A percentile compares a stretch with the other conserved stretches of the same genome.
These are phyloP conservation scores for Idaea straminata DNA, from an alignment of 2,888 invertebrate species.

Conservation along the genomic window DNA sequence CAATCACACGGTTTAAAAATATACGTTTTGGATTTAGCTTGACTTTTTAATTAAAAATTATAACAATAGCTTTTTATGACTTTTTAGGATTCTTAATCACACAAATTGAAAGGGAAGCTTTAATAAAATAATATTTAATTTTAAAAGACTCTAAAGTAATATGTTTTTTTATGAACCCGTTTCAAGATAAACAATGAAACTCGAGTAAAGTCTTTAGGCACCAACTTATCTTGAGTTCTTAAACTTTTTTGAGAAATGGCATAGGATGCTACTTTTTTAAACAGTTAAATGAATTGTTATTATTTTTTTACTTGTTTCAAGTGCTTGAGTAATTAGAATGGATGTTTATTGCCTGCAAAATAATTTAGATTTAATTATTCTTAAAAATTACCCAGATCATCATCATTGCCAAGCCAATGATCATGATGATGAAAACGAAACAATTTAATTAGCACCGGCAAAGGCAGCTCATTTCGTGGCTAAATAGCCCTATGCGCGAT, in stretches of 20 bases:
- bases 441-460: too few species aligned
- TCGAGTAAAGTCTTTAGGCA: neutral
- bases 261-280: neutral
- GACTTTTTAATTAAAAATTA: too few species aligned
- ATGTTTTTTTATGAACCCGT: neutral
- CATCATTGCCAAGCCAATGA: too few species aligned
- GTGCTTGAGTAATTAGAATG: neutral
- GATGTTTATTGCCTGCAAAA: too few species aligned
- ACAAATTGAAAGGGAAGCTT: neutral
- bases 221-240: neutral
- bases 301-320: neutral
- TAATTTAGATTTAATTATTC: too few species aligned
- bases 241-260: neutral
- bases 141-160: neutral
- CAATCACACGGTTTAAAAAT: too few species aligned
- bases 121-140: neutral
- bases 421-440: too few species aligned
- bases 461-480: too few species aligned
- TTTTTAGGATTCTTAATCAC: neutral
- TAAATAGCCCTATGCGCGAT: too few species aligned
- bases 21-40: too few species aligned
- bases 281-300: neutral
- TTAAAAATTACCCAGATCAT: too few species aligned
- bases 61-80: too few species aligned
- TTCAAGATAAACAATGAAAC: neutral